Evolutionary conservation across 2,113 vertebrate genomes (phyloP).

Genomic region (Panthera tigris): DNA sequence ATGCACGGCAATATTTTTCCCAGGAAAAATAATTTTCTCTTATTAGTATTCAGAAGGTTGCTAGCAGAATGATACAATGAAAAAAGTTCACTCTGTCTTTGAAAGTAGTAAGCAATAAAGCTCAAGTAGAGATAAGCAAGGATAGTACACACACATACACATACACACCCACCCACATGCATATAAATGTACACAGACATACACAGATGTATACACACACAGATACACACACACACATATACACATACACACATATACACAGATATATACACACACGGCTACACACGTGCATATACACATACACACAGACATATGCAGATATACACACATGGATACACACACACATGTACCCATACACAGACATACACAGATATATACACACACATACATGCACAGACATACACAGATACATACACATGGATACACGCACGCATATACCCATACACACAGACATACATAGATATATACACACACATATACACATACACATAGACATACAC

Average conservation of each 20-base stretch:
- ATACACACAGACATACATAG: background rate
- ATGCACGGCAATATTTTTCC: conserved; percentile 68
- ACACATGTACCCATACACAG: too few relatives aligned
- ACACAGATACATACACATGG: background rate
- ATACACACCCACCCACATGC: background rate
- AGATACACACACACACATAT: background rate
- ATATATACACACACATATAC: background rate
- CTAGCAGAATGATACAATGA: conserved; percentile 9
- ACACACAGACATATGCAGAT: too few relatives aligned
- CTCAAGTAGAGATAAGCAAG: background rate
- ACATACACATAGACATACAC: background rate
- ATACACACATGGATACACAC: too few relatives aligned
- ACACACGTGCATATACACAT: too few relatives aligned
- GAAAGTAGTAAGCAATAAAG: conserved; percentile 32
- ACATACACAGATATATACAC: background rate
- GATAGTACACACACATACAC: background rate
- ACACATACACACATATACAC: background rate
- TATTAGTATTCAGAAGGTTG: conserved; percentile 55
- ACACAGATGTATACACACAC: background rate
- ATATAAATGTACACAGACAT: background rate
- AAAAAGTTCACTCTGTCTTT: conserved; percentile 56
- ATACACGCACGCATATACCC: fast-evolving
- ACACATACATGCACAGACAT: background rate
- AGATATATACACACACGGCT: background rate
- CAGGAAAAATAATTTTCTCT: conserved; percentile 61